Evolutionary conservation across 2,113 vertebrate genomes (phyloP), one percentile per base, ranked within the genome.

Genomic region (Seriola dumerili): DNA sequence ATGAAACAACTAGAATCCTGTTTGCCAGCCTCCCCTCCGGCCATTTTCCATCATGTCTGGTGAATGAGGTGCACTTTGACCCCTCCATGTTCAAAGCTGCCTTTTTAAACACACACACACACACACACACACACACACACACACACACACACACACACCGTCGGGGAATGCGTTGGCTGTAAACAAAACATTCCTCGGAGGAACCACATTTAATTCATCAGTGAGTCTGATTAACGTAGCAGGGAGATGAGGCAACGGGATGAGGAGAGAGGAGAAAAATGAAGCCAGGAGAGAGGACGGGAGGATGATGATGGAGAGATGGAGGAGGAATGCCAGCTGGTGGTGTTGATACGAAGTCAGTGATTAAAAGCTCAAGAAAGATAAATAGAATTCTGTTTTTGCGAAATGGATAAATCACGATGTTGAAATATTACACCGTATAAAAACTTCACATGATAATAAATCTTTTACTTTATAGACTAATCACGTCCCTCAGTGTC

Each of bases 41-140:
- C 54, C 83, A 85, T 92, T 91, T 93, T 93, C 91, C 91, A 89
- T 91, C 82, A 88, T 77, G 83, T 92, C 81, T 90, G 85, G 72
- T 38, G 62, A 84, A 81, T 4, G 38, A 65, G 74, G 38, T 42
- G 63, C 46, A 72, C 89, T 79, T 71, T 89, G 89, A 92, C 91
- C 93, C 61, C 48, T 61, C 7, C 44, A 77, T 78, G 69, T 86
- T 92, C 82, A 88, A 87, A 90, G 78, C 74, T 54, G n/a, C 42
- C 61, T 52, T 34, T 25, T 48, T 19, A 19, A 36, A 29, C 69
- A 44, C 72, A 50, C 66, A 55, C 55, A 25, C 54, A 48, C 67
- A 13, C 63, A 76, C 58, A 72, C 81, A 29, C 67, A 42, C 81
- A 29, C 69, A 44, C 72, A 50, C 66, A 55, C 62, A 25, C 54